A percentile compares a stretch with the other conserved stretches of the same genome.
Evolutionary conservation across 1,140 invertebrate species (phyloP).

Genomic region (Dendroctonus valens): DNA sequence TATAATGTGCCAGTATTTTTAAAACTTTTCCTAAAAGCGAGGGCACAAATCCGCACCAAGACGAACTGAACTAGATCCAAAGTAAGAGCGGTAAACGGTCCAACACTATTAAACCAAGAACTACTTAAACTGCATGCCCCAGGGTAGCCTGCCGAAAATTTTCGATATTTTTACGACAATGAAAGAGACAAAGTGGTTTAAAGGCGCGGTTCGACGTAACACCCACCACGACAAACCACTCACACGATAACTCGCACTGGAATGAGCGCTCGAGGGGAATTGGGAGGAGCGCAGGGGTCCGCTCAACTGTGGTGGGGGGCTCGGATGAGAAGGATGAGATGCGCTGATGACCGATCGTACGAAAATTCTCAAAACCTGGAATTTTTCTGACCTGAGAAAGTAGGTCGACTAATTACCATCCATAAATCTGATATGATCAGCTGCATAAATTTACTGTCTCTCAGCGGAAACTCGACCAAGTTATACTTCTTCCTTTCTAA

Average conservation of each 20-base stretch:
- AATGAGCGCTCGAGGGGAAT: constrained; percentile 13
- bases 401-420: no score
- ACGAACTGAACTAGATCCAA: not conserved
- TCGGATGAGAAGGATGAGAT: constrained; percentile 20
- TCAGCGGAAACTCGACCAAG: no score
- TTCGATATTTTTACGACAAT: constrained; percentile 10
- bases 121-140: no score
- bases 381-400: no score
- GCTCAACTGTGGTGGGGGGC: constrained; percentile 12
- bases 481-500: no score
- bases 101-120: no score
- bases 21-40: constrained; percentile 18
- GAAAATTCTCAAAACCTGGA: not conserved
- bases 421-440: no score
- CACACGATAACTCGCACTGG: constrained; percentile 3
- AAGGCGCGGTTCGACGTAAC: constrained; percentile 18
- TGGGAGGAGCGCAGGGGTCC: constrained; percentile 1
- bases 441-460: no score
- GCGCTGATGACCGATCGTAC: constrained; percentile 1
- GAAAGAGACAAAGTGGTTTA: constrained; percentile 22
- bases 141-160: no score
- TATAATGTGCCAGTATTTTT: constrained; percentile 19
- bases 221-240: not conserved
- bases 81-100: not conserved
- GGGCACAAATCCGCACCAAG: constrained; percentile 3